Conservation (phyloP, 2,113 vertebrate species). For the Phainopepla nitens region DNA sequence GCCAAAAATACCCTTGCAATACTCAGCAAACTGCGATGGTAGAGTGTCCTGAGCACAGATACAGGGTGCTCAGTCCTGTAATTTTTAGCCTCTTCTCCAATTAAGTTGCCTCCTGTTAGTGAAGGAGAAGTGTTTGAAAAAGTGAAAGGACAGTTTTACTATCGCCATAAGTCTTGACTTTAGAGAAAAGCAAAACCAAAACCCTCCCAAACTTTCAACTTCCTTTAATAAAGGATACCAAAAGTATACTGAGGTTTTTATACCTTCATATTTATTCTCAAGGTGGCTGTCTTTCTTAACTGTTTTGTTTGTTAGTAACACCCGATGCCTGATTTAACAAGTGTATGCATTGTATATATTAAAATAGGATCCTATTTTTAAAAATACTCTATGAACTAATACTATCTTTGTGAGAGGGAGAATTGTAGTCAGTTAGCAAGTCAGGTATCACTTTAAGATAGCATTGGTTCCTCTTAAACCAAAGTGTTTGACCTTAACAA, state of each 20-base stretch:
- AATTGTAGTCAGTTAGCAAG: background rate
- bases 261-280: background rate
- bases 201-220: background rate
- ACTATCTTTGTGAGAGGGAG: background rate
- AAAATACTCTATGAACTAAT: background rate
- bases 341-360: background rate
- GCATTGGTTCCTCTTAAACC: background rate
- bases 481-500: background rate
- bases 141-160: background rate
- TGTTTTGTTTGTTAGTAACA: background rate
- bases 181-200: background rate
- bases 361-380: background rate
- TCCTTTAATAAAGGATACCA: background rate
- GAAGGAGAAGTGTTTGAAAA: background rate
- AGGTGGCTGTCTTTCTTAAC: background rate
- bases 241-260: background rate
- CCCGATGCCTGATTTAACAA: background rate
- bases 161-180: background rate
- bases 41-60: background rate
- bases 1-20: background rate
- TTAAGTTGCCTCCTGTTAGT: background rate
- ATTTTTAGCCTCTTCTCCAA: background rate
- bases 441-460: background rate
- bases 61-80: background rate
- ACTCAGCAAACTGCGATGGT: background rate